phyloP scores from a whole-genome alignment of 1,140 invertebrate genomes.

The Danaus melanippus region DNA sequence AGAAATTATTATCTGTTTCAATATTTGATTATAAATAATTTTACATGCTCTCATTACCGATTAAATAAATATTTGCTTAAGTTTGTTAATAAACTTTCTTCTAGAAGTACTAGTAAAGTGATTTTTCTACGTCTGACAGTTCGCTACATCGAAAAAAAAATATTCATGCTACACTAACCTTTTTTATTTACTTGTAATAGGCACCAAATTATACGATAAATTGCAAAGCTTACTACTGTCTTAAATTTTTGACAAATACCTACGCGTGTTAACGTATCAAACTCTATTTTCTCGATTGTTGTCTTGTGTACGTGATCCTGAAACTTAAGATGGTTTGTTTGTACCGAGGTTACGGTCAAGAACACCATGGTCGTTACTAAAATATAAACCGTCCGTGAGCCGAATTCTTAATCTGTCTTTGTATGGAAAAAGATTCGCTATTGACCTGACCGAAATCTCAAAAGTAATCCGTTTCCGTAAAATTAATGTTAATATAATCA shows the following conservation, averaged over 20 bases:
- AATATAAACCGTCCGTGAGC: slow-evolving; percentile 38
- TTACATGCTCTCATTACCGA: too few species aligned
- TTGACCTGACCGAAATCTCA: slow-evolving; percentile 24
- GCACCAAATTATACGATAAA: too few species aligned
- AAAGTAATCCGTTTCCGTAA: slow-evolving; percentile 13
- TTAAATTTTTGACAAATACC: slow-evolving; percentile 26
- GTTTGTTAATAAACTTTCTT: too few species aligned
- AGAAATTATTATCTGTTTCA: too few species aligned
- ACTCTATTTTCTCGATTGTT: slow-evolving; percentile 55
- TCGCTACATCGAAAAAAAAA: too few species aligned
- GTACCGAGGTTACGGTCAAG: slow-evolving; percentile 43
- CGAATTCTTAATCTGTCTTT: slow-evolving; percentile 30
- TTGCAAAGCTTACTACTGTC: too few species aligned
- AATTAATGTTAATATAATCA: neutral
- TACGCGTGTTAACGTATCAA: slow-evolving; percentile 55
- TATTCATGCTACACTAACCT: too few species aligned
- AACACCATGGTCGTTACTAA: slow-evolving; percentile 37
- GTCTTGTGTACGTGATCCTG: slow-evolving; percentile 50
- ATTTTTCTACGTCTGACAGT: too few species aligned
- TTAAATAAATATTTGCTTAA: too few species aligned
- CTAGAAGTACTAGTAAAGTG: too few species aligned
- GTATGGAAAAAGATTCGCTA: slow-evolving; percentile 17
- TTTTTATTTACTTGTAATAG: too few species aligned
- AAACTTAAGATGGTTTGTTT: slow-evolving; percentile 34
- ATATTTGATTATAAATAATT: too few species aligned